Percentiles rank a stretch among this genome's conserved stretches.
phyloP scores from a whole-genome alignment of 1,140 invertebrate species.

The Euura saliciscinereae region DNA sequence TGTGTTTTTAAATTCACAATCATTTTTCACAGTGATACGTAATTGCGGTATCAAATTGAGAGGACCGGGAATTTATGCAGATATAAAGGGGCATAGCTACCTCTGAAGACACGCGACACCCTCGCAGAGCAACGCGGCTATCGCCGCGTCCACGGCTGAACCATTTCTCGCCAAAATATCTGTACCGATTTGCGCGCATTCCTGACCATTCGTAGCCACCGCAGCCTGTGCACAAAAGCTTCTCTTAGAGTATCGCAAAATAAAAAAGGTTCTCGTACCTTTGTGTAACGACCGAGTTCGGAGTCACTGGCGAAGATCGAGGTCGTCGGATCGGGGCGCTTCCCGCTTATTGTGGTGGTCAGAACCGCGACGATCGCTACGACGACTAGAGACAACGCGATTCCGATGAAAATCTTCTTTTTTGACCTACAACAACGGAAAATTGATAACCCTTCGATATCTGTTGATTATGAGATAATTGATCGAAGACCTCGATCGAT shows the following conservation, averaged over 20 bases:
- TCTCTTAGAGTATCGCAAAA: no score
- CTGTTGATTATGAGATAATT: no score
- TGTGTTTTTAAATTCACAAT: neutral
- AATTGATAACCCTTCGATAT: no score
- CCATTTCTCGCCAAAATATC: constrained; percentile 71
- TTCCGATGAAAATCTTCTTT: neutral
- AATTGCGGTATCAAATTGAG: neutral
- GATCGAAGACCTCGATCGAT: no score
- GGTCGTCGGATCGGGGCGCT: constrained; percentile 13
- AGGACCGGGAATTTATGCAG: neutral
- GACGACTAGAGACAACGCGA: neutral
- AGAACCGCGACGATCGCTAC: constrained; percentile 26
- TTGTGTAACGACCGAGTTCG: constrained; percentile 26
- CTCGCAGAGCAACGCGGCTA: constrained; percentile 82
- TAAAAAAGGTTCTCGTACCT: constrained; percentile 27
- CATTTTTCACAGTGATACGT: neutral
- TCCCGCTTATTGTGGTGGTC: constrained; percentile 20
- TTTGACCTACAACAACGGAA: neutral
- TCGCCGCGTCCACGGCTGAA: constrained; percentile 82
- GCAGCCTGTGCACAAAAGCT: constrained; percentile 33
- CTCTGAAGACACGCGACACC: constrained; percentile 80
- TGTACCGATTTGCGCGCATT: constrained; percentile 50
- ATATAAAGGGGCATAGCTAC: constrained; percentile 28
- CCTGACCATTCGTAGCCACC: constrained; percentile 48
- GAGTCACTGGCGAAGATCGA: constrained; percentile 20